Percentiles rank a stretch among this genome's conserved stretches.
Evolutionary conservation across 2,888 invertebrate genomes (phyloP).

Genomic region (Camponotus fellah): DNA sequence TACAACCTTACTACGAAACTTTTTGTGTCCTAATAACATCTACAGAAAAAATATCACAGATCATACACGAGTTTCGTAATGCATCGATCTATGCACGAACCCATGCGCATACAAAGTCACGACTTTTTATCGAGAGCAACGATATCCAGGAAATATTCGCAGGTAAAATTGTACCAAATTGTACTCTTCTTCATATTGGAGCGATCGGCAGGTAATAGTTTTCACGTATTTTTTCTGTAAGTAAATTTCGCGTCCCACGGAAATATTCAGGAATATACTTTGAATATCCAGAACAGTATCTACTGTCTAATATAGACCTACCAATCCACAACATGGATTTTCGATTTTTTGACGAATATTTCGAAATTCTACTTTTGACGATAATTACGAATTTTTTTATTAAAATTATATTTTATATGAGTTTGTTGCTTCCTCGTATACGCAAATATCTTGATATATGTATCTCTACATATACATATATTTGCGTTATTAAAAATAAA

Average conservation of each 20-base stretch:
- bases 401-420: background rate
- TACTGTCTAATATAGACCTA: constrained; percentile 2
- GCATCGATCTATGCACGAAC: constrained; percentile 10
- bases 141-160: background rate
- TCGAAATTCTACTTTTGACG: background rate
- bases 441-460: background rate
- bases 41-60: background rate
- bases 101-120: constrained; percentile 9
- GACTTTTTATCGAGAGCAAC: background rate
- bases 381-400: background rate
- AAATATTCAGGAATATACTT: constrained; percentile 11
- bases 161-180: background rate
- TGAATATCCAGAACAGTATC: background rate
- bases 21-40: background rate
- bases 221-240: background rate
- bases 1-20: background rate
- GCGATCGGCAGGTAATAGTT: background rate
- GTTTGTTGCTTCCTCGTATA: background rate
- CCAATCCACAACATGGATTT: constrained; percentile 15
- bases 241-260: background rate
- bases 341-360: background rate
- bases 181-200: background rate
- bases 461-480: background rate
- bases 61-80: background rate
- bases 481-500: background rate